Base-by-base conservation (phyloP, 2,113 vertebrate genomes). In the Trematocara zebra region DNA sequence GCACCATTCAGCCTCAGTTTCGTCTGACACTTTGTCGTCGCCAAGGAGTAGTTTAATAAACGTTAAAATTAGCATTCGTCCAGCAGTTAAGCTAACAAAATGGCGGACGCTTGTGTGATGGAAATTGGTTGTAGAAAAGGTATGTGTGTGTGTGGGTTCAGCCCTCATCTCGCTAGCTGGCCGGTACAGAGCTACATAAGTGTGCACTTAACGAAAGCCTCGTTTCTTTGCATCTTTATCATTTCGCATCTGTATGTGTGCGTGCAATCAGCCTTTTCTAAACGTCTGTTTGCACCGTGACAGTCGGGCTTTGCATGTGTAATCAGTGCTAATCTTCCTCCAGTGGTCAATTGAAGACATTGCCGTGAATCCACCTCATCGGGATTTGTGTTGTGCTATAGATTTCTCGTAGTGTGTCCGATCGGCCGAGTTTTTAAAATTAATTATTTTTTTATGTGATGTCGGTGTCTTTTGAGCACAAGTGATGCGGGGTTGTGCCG, bases 41-140 rank as follows among this genome's bases (percentile, higher is more conserved):
- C 2, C 6, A 2, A 35, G 1, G 10, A 11, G 35, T 17, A 10
- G 42, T 90, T 83, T 82, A 1, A 26, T 54, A 51, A 61, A 8
- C 9, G 49, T 80, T 85, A 6, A 80, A 74, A 67, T 92, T 95
- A 94, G 90, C 93, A 80, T 87, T 83, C 35, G 57, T 56, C 26
- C 52, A 69, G 67, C 87, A 83, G 40, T 9, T 1, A 86, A 80
- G 95, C 94, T 95, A 95, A 94, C 93, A 96, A 96, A 95, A 96
- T 96, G 95, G 95, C 95, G 95, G 93, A 87, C 20, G 88, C 87
- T 85, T 23, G 80, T 89, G 85, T 91, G 61, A 52, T 86, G 83
- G 82, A 89, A 88, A 91, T 64, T 64, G 64, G 64, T 82, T 64
- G 53, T 78, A 54, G 82, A 83, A 79, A 82, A 83, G 53, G 85